phyloP scores from a whole-genome alignment of 2,888 invertebrate species.

The Eulithis testata region DNA sequence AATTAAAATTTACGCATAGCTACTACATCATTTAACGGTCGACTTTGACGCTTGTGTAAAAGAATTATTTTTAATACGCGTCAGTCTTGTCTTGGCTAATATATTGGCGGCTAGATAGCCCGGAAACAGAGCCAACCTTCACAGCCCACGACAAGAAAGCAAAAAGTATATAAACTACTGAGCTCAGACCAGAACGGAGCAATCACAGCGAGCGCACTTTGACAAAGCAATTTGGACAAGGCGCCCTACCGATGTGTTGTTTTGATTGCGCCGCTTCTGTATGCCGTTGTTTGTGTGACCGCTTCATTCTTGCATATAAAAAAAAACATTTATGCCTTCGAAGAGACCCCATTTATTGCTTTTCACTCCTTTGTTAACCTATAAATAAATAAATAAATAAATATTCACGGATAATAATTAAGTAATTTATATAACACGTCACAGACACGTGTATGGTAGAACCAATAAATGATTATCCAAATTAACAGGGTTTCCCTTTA shows the following conservation, averaged over 20 bases:
- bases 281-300: constrained; percentile 67
- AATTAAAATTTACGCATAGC: too few species aligned
- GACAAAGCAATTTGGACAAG: constrained; percentile 79
- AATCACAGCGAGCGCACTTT: constrained; percentile 80
- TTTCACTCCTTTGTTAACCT: constrained; percentile 56
- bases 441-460: constrained; percentile 16
- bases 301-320: constrained; percentile 64
- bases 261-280: constrained; percentile 79
- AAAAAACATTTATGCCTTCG: constrained; percentile 64
- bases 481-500: constrained; percentile 55
- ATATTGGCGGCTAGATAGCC: constrained; percentile 19
- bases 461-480: constrained; percentile 43
- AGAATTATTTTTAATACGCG: constrained; percentile 3
- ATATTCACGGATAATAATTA: too few species aligned
- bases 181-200: constrained; percentile 75
- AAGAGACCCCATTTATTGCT: constrained; percentile 60
- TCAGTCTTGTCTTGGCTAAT: not conserved
- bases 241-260: constrained; percentile 76
- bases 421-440: not conserved
- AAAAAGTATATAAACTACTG: constrained; percentile 54
- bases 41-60: constrained; percentile 2
- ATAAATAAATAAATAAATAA: too few species aligned
- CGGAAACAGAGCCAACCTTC: constrained; percentile 28
- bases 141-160: constrained; percentile 58
- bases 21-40: too few species aligned